Evolutionary conservation across 2,113 vertebrate species (phyloP).

Genomic region (Mormyrus lacerda): DNA sequence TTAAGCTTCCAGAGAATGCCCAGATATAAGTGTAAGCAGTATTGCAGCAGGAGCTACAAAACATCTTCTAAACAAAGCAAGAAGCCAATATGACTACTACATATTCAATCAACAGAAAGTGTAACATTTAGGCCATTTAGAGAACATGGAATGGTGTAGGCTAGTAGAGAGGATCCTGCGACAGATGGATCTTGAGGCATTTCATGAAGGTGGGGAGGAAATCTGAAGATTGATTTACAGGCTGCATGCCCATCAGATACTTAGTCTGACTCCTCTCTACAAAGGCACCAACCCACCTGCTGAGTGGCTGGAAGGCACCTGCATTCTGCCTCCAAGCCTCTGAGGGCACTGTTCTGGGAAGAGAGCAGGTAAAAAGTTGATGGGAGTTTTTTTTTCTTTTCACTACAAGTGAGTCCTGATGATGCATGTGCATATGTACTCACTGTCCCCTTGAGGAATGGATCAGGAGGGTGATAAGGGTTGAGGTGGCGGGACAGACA

Average conservation of each 20-base stretch:
- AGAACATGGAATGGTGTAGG: not conserved
- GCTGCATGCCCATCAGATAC: not conserved
- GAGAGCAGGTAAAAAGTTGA: constrained; percentile 17
- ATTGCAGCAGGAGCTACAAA: not conserved
- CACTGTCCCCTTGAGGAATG: constrained; percentile 76
- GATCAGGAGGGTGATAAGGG: constrained; percentile 71
- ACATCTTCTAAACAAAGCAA: not conserved
- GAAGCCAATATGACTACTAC: not conserved
- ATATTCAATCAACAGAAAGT: not conserved
- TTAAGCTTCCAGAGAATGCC: not conserved
- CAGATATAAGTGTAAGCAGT: not conserved
- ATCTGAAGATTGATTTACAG: not conserved
- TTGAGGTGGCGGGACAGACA: constrained; percentile 71
- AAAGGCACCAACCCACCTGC: constrained; percentile 51
- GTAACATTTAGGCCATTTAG: not conserved
- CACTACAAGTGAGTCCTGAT: not conserved
- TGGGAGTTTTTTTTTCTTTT: not conserved
- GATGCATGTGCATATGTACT: constrained; percentile 38
- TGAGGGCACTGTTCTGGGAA: constrained; percentile 53
- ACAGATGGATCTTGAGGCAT: not conserved
- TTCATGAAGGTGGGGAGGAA: not conserved
- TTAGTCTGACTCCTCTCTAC: not conserved
- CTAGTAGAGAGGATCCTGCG: not conserved
- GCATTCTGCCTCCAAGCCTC: constrained; percentile 61
- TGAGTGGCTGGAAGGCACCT: constrained; percentile 64